Conservation (phyloP, 2,113 vertebrate genomes). For the Ptyas mucosa region DNA sequence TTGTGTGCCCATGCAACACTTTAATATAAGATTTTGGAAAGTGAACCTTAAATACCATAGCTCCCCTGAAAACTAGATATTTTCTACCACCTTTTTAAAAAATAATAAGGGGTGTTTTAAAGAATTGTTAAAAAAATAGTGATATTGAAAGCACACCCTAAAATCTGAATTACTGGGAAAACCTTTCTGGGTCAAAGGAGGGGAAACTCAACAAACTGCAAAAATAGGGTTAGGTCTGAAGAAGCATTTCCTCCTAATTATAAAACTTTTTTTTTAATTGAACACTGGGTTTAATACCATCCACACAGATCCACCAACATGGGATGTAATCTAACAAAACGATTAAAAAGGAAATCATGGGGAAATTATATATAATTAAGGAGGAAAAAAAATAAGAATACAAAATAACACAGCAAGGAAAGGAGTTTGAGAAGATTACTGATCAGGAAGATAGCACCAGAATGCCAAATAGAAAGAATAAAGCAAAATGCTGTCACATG, state of each 20-base stretch:
- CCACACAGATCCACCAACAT: not conserved
- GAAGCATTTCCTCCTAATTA: not conserved
- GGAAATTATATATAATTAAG: not conserved
- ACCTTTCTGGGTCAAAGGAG: not conserved
- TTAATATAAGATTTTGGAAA: slow-evolving; percentile 33
- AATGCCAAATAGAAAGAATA: not conserved
- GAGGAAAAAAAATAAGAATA: not conserved
- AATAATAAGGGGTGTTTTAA: not conserved
- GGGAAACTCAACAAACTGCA: not conserved
- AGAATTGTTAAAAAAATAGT: not conserved
- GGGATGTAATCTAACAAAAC: not conserved
- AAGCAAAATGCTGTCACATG: not conserved
- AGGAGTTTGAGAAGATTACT: not conserved
- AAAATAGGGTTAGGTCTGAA: not conserved
- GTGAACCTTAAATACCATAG: slow-evolving; percentile 29
- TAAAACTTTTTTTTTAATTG: not conserved
- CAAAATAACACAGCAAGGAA: not conserved
- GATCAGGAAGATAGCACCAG: not conserved
- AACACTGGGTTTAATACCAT: not conserved
- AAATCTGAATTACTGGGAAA: not conserved
- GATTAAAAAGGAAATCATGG: not conserved
- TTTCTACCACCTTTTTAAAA: slow-evolving; percentile 32
- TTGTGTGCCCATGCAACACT: not conserved
- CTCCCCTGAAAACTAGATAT: slow-evolving; percentile 7
- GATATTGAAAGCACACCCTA: not conserved